Evolutionary conservation across 2,888 invertebrate species (phyloP), one percentile per base, ranked within the genome.

Genomic region (Cylindroiulus punctatus): DNA sequence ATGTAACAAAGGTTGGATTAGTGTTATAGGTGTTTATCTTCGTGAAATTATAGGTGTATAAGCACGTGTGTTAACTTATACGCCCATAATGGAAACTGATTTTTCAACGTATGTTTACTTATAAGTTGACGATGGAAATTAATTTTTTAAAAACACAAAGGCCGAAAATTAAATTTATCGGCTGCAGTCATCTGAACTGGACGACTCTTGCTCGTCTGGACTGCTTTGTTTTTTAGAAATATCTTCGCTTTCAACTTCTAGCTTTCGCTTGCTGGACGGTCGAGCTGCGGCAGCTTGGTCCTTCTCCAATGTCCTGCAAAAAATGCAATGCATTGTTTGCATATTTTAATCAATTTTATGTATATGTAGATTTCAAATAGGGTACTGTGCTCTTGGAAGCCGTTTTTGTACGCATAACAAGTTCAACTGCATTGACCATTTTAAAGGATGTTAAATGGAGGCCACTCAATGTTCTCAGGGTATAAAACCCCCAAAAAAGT

Each of bases 181-280:
- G 57, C 57, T 57, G n/a, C 57, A 57, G 57, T 57, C 57, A n/a
- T 57, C 57, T 7, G 57, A 57, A n/a, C 57, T 57, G 57, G 57
- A n/a, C n/a, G 57, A 57, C 5, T 19, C 65, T 65, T n/a, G 22
- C 8, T 65, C 65, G 19, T 7, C 17, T 3, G 57, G 57, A 57
- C 57, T 57, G 65, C 22, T 22, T n/a, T 26, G 65, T 22, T 65
- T 65, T 65, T 65, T 65, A 26, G 65, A 26, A 26, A 65, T 14
- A 14, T 65, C 65, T 65, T 65, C 65, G 26, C 65, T 65, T 57
- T 57, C 57, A n/a, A n/a, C 57, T 57, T 57, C 57, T n/a, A 57
- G 57, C n/a, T 57, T 57, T 57, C 65, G 22, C 26, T 65, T 65
- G 65, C 65, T 57, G n/a, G 57, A 57, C 7, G 57, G 57, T 57